Evolutionary conservation across 2,888 invertebrate genomes (phyloP), one percentile per base, ranked within the genome.

Genomic region (Protophormia terraenovae): DNA sequence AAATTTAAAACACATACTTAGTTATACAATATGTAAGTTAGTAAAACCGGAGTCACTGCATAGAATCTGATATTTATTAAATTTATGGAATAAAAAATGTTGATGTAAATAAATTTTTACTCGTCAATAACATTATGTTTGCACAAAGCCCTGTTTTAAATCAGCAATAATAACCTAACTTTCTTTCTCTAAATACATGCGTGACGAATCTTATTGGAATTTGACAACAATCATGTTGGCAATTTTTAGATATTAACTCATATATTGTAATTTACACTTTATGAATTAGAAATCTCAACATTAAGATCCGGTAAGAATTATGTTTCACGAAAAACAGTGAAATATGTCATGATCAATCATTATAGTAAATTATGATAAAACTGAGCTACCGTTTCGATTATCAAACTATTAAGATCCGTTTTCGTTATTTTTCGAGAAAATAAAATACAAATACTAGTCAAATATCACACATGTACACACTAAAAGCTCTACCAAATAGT

Each of bases 281-380:
- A 71, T 60, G 35, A n/a, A 8, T 53, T 10, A 41, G 2, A 45
- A 64, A 55, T 64, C 35, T 53, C 16, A 14, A 45, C 3, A 16
- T 62, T 35, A 53, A 53, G 32, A 72, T 80, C 58, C 76, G 72
- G 58, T 60, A 66, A 14, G 45, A 60, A 27, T 45, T 45, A 47
- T 22, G 45, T 64, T 67, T 71, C 38, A 41, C 45, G 55, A 29
- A 55, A 50, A 35, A 41, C 45, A 32, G 7, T 7, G 27, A 69
- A 75, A 69, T 69, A 64, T 82, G 75, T 79, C 85, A 78, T 82
- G 78, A 85, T 82, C 78, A 82, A 82, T 82, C 82, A 85, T 78
- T 75, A 58, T 60, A 29, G 53, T 69, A 82, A 85, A 85, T 85
- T 78, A 82, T 82, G 85, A 85, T 82, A 78, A 85, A 78, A 72